These are phyloP conservation scores for Oreochromis mossambicus DNA, from an alignment of 2,797 vertebrate genomes.

Conservation along the genomic window DNA sequence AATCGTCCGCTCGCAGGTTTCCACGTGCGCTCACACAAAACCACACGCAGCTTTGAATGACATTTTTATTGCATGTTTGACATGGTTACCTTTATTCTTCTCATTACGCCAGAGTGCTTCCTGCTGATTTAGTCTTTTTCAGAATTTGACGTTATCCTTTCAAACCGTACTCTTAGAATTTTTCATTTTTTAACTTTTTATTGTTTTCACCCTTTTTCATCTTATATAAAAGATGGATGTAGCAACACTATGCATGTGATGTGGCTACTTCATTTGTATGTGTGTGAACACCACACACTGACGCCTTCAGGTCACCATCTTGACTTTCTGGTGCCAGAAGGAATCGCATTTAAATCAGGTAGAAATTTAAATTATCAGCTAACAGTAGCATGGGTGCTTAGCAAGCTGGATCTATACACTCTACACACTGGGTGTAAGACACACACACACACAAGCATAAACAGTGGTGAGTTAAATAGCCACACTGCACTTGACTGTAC, in stretches of 20 bases:
- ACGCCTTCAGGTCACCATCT: background rate
- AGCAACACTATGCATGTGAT: background rate
- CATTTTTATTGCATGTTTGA: constrained; percentile 9
- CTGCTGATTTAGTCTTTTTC: background rate
- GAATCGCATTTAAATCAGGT: background rate
- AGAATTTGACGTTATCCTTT: background rate
- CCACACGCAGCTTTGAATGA: background rate
- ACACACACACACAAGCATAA: background rate
- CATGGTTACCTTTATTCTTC: background rate
- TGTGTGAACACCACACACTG: background rate
- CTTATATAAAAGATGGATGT: background rate
- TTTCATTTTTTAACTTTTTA: background rate
- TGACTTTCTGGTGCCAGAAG: background rate
- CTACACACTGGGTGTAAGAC: background rate
- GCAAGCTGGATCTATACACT: background rate
- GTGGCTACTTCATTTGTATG: background rate
- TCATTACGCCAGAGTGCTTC: background rate
- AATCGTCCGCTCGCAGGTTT: background rate
- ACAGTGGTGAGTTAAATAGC: background rate
- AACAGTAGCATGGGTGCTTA: background rate
- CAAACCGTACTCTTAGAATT: background rate
- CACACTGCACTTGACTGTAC: background rate
- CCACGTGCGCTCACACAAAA: background rate
- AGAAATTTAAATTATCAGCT: background rate
- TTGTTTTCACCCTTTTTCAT: background rate